These are phyloP conservation scores for Nomia melanderi DNA, from an alignment of 1,140 invertebrate genomes.

Conservation along the genomic window DNA sequence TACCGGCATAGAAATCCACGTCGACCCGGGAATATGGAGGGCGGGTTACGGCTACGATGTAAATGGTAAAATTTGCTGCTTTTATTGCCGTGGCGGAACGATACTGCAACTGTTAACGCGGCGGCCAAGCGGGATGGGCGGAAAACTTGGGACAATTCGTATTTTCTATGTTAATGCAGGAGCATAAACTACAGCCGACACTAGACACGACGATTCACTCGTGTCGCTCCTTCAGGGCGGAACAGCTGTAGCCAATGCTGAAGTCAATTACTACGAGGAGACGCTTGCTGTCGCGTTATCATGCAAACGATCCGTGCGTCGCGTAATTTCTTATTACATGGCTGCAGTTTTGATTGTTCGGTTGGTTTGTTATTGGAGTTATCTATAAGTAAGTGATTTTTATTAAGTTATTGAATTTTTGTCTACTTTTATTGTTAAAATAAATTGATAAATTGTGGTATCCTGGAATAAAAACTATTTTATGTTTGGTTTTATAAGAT, in stretches of 20 bases:
- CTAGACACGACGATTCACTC: slow-evolving; percentile 55
- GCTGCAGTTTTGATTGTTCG: neutral
- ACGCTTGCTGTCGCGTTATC: slow-evolving; percentile 14
- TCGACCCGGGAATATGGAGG: neutral
- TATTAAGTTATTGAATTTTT: too few relatives aligned
- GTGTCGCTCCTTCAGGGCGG: slow-evolving; percentile 47
- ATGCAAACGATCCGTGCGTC: slow-evolving; percentile 1
- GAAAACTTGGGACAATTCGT: slow-evolving; percentile 51
- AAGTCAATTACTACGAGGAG: slow-evolving; percentile 45
- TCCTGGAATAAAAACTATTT: too few relatives aligned
- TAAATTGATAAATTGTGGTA: too few relatives aligned
- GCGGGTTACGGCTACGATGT: slow-evolving; percentile 16
- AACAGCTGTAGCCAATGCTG: slow-evolving; percentile 73
- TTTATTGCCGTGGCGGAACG: slow-evolving; percentile 62
- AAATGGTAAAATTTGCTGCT: slow-evolving; percentile 61
- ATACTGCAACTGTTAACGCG: slow-evolving; percentile 45
- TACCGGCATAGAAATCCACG: neutral
- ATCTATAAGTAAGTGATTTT: too few relatives aligned
- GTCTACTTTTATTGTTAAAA: too few relatives aligned
- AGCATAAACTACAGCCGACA: slow-evolving; percentile 69
- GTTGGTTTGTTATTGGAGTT: too few relatives aligned
- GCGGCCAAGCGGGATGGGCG: neutral
- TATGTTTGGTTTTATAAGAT: too few relatives aligned
- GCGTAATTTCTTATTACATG: neutral
- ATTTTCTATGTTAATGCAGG: slow-evolving; percentile 75